Evolutionary conservation across 2,888 invertebrate species (phyloP).

Genomic region (Brachylomia viminalis): DNA sequence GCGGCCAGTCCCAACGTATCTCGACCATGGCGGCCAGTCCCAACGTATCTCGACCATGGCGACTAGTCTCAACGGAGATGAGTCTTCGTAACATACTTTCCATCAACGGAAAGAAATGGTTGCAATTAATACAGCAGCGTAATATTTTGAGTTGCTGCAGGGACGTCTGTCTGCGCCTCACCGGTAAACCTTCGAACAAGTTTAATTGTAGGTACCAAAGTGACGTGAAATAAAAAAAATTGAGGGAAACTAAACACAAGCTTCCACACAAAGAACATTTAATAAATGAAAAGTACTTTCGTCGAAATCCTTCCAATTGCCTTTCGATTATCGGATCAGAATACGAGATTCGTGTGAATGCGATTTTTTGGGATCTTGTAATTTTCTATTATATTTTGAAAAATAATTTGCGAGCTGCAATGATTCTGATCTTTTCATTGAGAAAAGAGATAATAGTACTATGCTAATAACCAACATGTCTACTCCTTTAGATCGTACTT

Average conservation of each 20-base stretch:
- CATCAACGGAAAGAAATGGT: background rate
- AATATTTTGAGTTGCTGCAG: background rate
- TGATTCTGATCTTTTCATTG: background rate
- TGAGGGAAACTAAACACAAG: no score
- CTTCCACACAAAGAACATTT: no score
- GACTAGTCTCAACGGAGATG: no score
- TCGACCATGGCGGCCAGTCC: no score
- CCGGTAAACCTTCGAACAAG: background rate
- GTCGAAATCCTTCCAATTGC: background rate
- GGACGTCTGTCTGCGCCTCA: no score
- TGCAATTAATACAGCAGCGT: background rate
- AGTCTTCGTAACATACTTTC: no score
- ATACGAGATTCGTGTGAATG: background rate
- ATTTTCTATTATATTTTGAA: background rate
- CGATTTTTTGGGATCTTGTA: background rate
- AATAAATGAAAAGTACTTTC: no score
- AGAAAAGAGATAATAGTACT: background rate
- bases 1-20: no score
- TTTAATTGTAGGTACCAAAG: background rate
- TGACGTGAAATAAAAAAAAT: background rate
- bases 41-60: no score
- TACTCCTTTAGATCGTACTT: background rate
- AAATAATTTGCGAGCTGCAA: background rate
- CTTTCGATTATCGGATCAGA: background rate
- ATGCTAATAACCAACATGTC: background rate